phyloP scores from a whole-genome alignment of 2,113 vertebrate genomes.

The Actenoides hombroni region DNA sequence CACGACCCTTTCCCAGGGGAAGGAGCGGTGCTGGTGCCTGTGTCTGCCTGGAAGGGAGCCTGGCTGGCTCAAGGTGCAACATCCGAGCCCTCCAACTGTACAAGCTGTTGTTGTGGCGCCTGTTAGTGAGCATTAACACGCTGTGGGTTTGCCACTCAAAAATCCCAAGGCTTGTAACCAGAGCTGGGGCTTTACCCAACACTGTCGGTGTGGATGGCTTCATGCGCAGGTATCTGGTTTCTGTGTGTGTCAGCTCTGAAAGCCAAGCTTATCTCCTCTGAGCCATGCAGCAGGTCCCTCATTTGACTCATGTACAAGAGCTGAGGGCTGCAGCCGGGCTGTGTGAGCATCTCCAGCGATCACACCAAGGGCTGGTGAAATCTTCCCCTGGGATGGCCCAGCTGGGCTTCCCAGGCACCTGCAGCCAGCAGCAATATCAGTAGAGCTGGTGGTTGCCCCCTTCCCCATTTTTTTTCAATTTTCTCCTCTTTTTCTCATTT shows the following conservation, averaged over 20 bases:
- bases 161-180: conserved; percentile 4
- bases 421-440: not conserved
- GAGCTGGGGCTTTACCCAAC: not conserved
- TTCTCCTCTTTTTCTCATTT: not conserved
- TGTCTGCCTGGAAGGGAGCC: not conserved
- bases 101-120: not conserved
- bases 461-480: not conserved
- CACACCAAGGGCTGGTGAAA: accelerated
- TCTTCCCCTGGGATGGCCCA: not conserved
- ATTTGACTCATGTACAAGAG: not conserved
- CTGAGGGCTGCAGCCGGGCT: accelerated
- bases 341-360: not conserved
- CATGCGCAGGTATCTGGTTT: conserved; percentile 12
- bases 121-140: not conserved
- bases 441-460: not conserved
- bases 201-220: not conserved
- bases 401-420: accelerated
- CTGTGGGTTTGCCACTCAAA: not conserved
- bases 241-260: not conserved
- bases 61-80: not conserved
- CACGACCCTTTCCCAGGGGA: not conserved
- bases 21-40: not conserved
- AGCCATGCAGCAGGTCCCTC: not conserved
- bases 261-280: not conserved
- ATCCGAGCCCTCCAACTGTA: not conserved